Base-by-base conservation (phyloP, 2,888 invertebrate species). In the Agriopis leucophaearia region DNA sequence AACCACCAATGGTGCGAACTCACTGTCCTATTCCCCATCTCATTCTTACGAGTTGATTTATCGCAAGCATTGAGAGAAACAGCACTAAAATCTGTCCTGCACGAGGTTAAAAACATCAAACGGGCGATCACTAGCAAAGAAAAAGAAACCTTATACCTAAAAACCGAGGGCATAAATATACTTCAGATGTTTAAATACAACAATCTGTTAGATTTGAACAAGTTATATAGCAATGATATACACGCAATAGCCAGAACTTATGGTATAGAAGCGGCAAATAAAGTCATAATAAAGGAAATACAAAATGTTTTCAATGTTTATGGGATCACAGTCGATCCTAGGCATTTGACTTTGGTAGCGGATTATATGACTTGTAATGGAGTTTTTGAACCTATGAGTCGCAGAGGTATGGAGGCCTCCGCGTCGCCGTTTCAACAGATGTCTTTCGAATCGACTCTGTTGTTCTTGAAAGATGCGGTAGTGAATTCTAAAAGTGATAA, bases 311-410 rank as follows among this genome's bases (percentile, higher is more conserved):
- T 99, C 89, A 97, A 97, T 76, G 98, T 98, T 0, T 99, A 99
- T 81, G 99, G 99, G 36, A 99, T 99, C 81, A 96, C 96, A 9
- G 99, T 99, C 4, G 98, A 99, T 91, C 96, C 97, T 0, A 95
- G 99, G 35, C 99, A 99, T 95, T 94, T 99, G 80, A 96, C 96
- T 0, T 92, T 99, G 7, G 96, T 99, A 61, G 98, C 99, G 0
- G 99, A 99, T 91, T 99, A 99, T 86, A 99, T 99, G 99, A 99
- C 99, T 0, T 98, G 96, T 78, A 97, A 97, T 80, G 99, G 99
- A 0, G 93, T 94, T 0, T 99, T 97, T 83, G 96, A 97, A 81
- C 97, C 99, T 0, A 96, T 99, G 88, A 99, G 97, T 85, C 95
- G 99, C 35, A 96, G 95, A 78, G 98, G 99, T 9, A 98, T 99